Base-by-base conservation (phyloP, 2,888 invertebrate genomes). In the Syrphus vitripennis region DNA sequence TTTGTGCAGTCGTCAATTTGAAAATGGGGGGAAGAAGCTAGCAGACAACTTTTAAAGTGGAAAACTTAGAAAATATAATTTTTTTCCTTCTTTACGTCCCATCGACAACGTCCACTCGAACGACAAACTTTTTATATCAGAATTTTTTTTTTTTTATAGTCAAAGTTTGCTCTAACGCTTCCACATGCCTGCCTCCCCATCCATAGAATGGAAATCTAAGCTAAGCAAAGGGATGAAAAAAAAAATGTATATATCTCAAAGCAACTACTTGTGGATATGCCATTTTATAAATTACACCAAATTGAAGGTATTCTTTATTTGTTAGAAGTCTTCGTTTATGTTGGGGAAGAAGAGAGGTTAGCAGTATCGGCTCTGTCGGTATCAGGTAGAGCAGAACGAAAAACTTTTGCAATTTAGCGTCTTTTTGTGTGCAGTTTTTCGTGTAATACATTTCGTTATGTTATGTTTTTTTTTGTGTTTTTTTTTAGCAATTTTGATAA, bases 221-320 rank as follows among this genome's bases (percentile, higher is more conserved):
- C 57, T 19, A 7, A 29, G 29, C 10, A 29, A 14, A 29, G 26
- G 9, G 26, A 63, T 16, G 40, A 16, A 24, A 42, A 55, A 45
- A 59, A 53, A 65, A 31, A 31, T 48, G 31, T 74, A 72, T 82
- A 24, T 76, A 67, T 82, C 72, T 48, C 69, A 82, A 82, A 86
- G 86, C 86, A 86, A 86, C 86, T 82, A 86, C 86, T 86, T 86
- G 86, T 86, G 78, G 86, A 86, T 86, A 82, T 86, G 86, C 82
- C 86, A 86, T 86, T 86, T 86, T 86, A 86, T 86, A 86, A 86
- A 86, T 86, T 86, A 86, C 86, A 86, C 86, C 63, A 86, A 86
- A 86, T 86, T 86, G 81, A 86, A 77, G 86, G 86, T 86, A 82
- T 82, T 81, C 77, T 86, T 86, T 86, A 86, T 86, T 82, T 86